These are phyloP conservation scores for Heterocephalus glaber DNA, from an alignment of 2,113 vertebrate genomes.

Conservation along the genomic window DNA sequence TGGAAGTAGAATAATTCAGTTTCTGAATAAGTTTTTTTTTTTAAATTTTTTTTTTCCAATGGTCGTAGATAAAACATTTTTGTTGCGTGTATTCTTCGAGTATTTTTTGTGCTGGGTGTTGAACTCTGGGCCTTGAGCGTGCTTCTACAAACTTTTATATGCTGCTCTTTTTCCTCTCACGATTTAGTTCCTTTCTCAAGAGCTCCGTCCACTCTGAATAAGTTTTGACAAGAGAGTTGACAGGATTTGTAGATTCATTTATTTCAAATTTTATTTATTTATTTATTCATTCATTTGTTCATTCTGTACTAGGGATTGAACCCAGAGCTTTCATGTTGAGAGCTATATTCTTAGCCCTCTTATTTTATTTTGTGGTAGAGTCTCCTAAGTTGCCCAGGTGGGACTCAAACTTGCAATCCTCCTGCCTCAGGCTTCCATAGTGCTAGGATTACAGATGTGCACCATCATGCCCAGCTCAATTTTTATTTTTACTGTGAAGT, in stretches of 20 bases:
- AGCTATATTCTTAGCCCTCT: not conserved
- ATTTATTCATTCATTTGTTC: not conserved
- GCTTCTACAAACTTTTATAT: not conserved
- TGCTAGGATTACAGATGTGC: not conserved
- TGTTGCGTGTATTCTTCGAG: not conserved
- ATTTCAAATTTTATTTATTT: not conserved
- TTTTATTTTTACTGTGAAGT: not conserved
- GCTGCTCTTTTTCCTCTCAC: not conserved
- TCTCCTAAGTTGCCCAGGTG: not conserved
- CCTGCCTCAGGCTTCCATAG: not conserved
- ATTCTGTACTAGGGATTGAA: not conserved
- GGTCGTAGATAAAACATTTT: not conserved
- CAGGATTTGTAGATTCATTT: not conserved
- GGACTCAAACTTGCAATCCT: not conserved
- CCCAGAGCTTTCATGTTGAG: not conserved
- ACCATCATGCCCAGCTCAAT: not conserved
- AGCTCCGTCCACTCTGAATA: not conserved
- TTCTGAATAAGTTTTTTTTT: not conserved
- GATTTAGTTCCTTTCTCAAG: rapidly evolving
- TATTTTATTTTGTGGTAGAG: not conserved
- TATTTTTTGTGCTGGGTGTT: not conserved
- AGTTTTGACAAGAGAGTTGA: not conserved
- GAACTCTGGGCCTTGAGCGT: not conserved
- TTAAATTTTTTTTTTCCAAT: too few relatives aligned
- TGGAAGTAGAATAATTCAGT: not conserved